phyloP scores from a whole-genome alignment of 2,797 vertebrate genomes.

The Spinus olivaceus region DNA sequence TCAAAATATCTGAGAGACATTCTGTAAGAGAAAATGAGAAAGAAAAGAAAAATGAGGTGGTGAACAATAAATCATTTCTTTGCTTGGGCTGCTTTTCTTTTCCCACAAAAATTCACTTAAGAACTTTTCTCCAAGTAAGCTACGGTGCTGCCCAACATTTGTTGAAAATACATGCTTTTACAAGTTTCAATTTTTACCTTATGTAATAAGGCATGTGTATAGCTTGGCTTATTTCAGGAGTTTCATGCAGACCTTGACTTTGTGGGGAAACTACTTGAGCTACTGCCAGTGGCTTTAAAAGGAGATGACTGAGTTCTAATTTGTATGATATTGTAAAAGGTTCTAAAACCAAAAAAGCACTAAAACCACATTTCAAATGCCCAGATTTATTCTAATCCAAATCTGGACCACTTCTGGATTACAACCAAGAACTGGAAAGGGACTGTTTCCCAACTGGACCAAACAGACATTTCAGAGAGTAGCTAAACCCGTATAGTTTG shows the following conservation, averaged over 20 bases:
- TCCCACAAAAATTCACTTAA: neutral
- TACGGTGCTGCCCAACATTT: neutral
- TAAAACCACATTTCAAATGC: neutral
- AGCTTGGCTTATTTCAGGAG: neutral
- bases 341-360: neutral
- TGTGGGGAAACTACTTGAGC: neutral
- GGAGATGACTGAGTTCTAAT: neutral
- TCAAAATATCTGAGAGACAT: neutral
- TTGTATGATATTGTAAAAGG: neutral
- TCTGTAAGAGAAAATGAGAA: slow-evolving; percentile 30
- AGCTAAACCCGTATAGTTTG: neutral
- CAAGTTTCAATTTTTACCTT: neutral
- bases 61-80: slow-evolving; percentile 4
- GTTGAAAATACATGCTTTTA: neutral
- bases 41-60: neutral
- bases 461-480: neutral
- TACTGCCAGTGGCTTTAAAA: neutral
- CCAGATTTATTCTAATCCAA: neutral
- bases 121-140: neutral
- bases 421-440: neutral
- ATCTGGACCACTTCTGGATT: neutral
- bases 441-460: neutral
- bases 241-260: neutral
- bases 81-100: neutral
- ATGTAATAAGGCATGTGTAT: neutral